Evolutionary conservation across 2,797 vertebrate genomes (phyloP), one percentile per base, ranked within the genome.

Genomic region (Lepus oiostolus): DNA sequence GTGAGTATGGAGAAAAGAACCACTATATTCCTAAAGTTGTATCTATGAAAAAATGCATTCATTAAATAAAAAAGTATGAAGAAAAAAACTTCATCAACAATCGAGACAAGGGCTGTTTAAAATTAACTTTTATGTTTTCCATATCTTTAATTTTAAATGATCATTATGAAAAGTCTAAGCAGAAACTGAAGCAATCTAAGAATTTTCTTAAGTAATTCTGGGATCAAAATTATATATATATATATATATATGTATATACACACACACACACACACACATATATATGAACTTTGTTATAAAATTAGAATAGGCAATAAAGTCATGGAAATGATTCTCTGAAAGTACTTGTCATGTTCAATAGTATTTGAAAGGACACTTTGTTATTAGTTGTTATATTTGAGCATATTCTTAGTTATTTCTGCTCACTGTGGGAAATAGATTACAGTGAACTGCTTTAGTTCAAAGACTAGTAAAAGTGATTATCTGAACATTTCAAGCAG

Each of bases 401-500:
- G 22, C 85, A 74, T 58, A 35, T 72, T 85, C 22, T 85, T 58
- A 24, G 17, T 72, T 65, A 32, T 35, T 85, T 85, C 32, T 72
- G 17, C 32, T 90, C 58, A 35, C 32, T 30, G 32, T 32, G 2
- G 72, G 81, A 94, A 65, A 54, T 67, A 85, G 58, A 10, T 67
- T 80, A 54, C 3, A 60, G 28, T 58, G 10, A 67, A 65, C 35
- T 71, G 12, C 21, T 42, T 71, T 28, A 32, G 22, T 72, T 94
- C 35, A 80, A 85, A 80, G 74, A 67, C 67, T 65, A n/a, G 50
- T 42, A 58, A 80, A 22, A 47, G 9, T 72, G 58, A 85, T 67
- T 65, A 72, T 28, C 35, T 85, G 58, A 30, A 32, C 77, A 94
- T 90, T 72, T 60, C 63, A 85, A 72, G n/a, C 67, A 85, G 32